Evolutionary conservation across 2,113 vertebrate genomes (phyloP).

Genomic region (Sus scrofa): T2T-Sscrofa CM000818.6:119145001-119145500

Average conservation of each 20-base stretch:
- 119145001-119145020: neutral
- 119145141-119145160: neutral
- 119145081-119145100: neutral
- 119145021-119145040: neutral
- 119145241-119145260: neutral
- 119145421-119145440: rapidly evolving
- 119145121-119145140: neutral
- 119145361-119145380: neutral
- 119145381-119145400: neutral
- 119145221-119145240: neutral
- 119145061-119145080: neutral
- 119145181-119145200: neutral
- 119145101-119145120: neutral
- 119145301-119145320: neutral
- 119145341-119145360: neutral
- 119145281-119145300: neutral
- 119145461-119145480: neutral
- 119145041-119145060: neutral
- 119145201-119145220: neutral
- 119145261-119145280: neutral
- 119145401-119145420: neutral
- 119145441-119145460: neutral
- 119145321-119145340: neutral
- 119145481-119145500: neutral
- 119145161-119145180: neutral